These are phyloP conservation scores for Muscidifurax raptorellus DNA, from an alignment of 1,140 invertebrate species.

Conservation along the genomic window DNA sequence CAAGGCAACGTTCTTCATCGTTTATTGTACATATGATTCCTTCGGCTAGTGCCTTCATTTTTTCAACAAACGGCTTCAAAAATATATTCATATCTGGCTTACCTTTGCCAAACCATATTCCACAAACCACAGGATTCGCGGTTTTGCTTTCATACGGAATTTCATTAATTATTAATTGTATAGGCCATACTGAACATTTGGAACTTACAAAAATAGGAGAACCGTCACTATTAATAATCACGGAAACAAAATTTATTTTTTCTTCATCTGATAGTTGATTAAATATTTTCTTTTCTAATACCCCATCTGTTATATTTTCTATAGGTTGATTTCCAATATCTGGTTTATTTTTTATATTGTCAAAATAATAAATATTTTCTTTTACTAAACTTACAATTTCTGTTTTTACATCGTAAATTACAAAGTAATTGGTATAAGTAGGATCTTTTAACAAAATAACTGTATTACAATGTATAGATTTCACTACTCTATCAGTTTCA, in stretches of 20 bases:
- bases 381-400: constrained; percentile 43
- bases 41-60: constrained; percentile 48
- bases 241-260: constrained; percentile 34
- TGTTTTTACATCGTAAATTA: constrained; percentile 37
- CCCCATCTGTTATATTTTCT: constrained; percentile 39
- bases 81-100: constrained; percentile 54
- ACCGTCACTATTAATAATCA: constrained; percentile 54
- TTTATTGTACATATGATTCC: constrained; percentile 49
- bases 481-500: constrained; percentile 4
- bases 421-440: constrained; percentile 46
- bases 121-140: constrained; percentile 44
- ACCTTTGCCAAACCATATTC: constrained; percentile 50
- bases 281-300: constrained; percentile 25
- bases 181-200: constrained; percentile 51
- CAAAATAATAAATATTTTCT: constrained; percentile 27
- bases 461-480: constrained; percentile 34
- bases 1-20: constrained; percentile 27
- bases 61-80: constrained; percentile 52
- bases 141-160: constrained; percentile 45
- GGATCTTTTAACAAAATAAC: constrained; percentile 40
- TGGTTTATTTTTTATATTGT: constrained; percentile 39
- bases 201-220: constrained; percentile 49
- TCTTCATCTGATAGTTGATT: background rate
- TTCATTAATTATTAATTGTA: constrained; percentile 54
- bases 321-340: constrained; percentile 20